Evolutionary conservation across 1,140 invertebrate species (phyloP), one percentile per base, ranked within the genome.

Genomic region (Drosophila orena): DNA sequence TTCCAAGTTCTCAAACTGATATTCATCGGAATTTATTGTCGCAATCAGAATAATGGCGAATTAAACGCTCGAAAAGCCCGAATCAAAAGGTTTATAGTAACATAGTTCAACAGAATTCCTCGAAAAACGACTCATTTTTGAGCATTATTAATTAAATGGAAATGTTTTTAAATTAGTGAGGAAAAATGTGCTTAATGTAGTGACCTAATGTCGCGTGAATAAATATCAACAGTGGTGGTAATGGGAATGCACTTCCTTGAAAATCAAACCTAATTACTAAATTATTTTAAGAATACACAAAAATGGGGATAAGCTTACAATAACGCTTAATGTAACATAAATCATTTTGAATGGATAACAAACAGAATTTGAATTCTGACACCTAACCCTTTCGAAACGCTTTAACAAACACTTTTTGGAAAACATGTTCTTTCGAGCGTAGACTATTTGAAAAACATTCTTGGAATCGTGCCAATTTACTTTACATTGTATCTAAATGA

Each of bases 1-100:
- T 60, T 70, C 17, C 27, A 70, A 61, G 56, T 57, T 40, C 35
- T 40, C 43, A 38, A 77, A 77, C 56, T 60, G 49, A 77, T 61
- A 49, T 57, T 66, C 35, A 58, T 44, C 42, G 37, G 57, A 78
- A 65, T 78, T 78, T 78, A 78, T 78, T 78, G 76, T 78, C 76
- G 59, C 49, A 65, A 78, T 78, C 35, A 44, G 65, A 77, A 59
- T 59, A 50, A 49, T 37, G 43, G 8, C n/a, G 60, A 66, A 71
- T 57, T n/a, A 43, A 69, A n/a, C 10, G 34, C 22, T 20, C 4
- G 15, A 46, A 17, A 12, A 38, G 2, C 12, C 40, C 59, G 24
- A 44, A 14, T 37, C n/a, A 50, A 30, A 34, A 50, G 40, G 15
- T 17, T 22, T 27, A 15, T 17, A 53, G 14, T 34, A 34, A 50